Percentiles rank a stretch among this genome's conserved stretches.
Evolutionary conservation across 2,888 invertebrate genomes (phyloP).

Genomic region (Cephus pulcher): DNA sequence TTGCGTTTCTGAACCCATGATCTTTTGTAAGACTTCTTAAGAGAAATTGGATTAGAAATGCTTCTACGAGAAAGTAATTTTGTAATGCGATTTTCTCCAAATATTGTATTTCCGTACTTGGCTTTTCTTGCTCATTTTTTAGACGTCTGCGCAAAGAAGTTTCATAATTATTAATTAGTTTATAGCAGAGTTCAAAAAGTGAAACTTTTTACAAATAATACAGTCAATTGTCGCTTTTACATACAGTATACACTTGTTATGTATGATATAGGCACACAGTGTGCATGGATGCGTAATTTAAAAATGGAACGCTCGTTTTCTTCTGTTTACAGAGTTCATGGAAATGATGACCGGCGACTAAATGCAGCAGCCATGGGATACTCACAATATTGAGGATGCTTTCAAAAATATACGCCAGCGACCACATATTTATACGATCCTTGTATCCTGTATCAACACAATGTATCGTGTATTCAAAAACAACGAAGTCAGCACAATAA

Average conservation of each 20-base stretch:
- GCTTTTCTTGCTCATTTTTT: neutral
- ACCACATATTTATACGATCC: neutral
- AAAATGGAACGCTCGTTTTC: constrained; percentile 6
- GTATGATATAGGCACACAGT: neutral
- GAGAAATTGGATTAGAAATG: neutral
- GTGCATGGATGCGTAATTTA: neutral
- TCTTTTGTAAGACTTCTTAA: neutral
- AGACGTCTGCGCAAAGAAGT: neutral
- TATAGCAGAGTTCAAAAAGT: neutral
- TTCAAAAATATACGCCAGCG: neutral
- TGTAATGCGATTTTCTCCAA: neutral
- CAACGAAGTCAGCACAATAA: neutral
- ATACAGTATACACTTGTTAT: neutral
- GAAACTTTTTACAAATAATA: neutral
- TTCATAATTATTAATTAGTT: neutral
- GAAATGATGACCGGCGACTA: constrained; percentile 85
- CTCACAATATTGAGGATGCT: neutral
- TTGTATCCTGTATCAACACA: neutral
- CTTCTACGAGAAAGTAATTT: neutral
- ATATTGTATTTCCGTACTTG: neutral
- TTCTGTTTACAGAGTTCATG: constrained; percentile 78
- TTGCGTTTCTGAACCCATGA: neutral
- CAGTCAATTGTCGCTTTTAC: neutral
- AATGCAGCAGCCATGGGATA: neutral
- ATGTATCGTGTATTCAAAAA: neutral